Base-by-base conservation (phyloP, 2,797 vertebrate genomes). In the Neomorphus geoffroyi region DNA sequence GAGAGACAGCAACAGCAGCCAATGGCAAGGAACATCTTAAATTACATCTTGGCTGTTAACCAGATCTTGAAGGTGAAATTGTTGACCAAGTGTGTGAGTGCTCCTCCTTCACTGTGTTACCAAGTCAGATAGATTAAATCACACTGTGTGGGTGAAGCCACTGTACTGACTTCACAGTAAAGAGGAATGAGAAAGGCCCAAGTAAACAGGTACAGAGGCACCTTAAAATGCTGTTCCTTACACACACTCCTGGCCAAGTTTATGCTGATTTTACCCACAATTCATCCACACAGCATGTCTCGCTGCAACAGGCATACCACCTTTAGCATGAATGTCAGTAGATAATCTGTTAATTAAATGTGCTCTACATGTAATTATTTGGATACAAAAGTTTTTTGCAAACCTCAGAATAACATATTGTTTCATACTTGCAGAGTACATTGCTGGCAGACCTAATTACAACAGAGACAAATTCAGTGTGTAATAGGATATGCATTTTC, bases 131-230 rank as follows among this genome's bases (percentile, higher is more conserved):
- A 62, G 39, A 60, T 28, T 17, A 54, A 60, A 32, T 60, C 54
- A n/a, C 39, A 32, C 30, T 0, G 0, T 1, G 6, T 0, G 1
- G 33, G 18, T 27, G 28, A 71, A 58, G 58, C 46, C 26, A 51
- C 8, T 1, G 0, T 5, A 16, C 24, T 22, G 51, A 65, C 37
- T 58, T 64, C 51, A 39, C 13, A 45, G 51, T 30, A n/a, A 50
- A 50, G 35, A 73, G 48, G 54, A 60, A 79, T 14, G 66, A 62
- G 26, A 65, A 13, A 65, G 9, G 65, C 46, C 72, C 13, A 35
- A 19, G 46, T 23, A 37, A 43, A 71, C 18, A 32, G 17, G 18
- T 18, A 53, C 26, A 22, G 32, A 13, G 22, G 10, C 13, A 54
- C 32, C 65, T 54, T 54, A 50, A 54, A 54, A 51, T 32, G 24